A percentile compares a stretch with the other conserved stretches of the same genome.
Conservation (phyloP, 2,888 invertebrate species). For the Cyclophora albipunctata region DNA sequence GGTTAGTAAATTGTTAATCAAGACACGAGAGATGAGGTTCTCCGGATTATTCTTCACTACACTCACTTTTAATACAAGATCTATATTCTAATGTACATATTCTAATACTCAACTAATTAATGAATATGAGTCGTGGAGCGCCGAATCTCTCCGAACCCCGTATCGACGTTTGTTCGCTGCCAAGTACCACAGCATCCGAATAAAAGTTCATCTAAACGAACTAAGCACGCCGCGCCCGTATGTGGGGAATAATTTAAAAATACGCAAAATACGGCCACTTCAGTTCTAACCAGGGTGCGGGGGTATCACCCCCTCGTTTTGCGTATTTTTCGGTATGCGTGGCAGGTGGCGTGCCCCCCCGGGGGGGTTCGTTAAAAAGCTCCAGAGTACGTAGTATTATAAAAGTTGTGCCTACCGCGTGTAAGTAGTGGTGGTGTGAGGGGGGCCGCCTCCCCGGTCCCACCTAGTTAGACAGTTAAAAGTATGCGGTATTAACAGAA, state of each 20-base stretch:
- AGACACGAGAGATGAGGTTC: too few relatives aligned
- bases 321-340: slow-evolving; percentile 76
- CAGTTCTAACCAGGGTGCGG: slow-evolving; percentile 64
- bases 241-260: slow-evolving; percentile 73
- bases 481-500: slow-evolving; percentile 76
- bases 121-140: too few relatives aligned
- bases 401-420: slow-evolving; percentile 75
- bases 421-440: slow-evolving; percentile 67
- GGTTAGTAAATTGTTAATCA: too few relatives aligned
- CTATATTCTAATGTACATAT: too few relatives aligned
- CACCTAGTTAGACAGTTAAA: slow-evolving; percentile 76
- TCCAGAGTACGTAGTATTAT: slow-evolving; percentile 74
- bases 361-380: slow-evolving; percentile 72
- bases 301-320: slow-evolving; percentile 49
- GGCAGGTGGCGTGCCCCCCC: slow-evolving; percentile 66
- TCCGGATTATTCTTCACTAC: too few relatives aligned
- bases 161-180: not conserved
- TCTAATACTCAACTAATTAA: too few relatives aligned
- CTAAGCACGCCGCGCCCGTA: slow-evolving; percentile 62
- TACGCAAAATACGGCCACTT: slow-evolving; percentile 74
- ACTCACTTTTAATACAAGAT: too few relatives aligned
- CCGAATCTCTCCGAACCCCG: too few relatives aligned
- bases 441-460: slow-evolving; percentile 29
- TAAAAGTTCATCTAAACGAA: slow-evolving; percentile 37
- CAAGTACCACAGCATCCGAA: slow-evolving; percentile 27